Percentiles rank a stretch among this genome's conserved stretches.
These are phyloP conservation scores for Heloderma charlesbogerti DNA, from an alignment of 2,113 vertebrate species.

Conservation along the genomic window DNA sequence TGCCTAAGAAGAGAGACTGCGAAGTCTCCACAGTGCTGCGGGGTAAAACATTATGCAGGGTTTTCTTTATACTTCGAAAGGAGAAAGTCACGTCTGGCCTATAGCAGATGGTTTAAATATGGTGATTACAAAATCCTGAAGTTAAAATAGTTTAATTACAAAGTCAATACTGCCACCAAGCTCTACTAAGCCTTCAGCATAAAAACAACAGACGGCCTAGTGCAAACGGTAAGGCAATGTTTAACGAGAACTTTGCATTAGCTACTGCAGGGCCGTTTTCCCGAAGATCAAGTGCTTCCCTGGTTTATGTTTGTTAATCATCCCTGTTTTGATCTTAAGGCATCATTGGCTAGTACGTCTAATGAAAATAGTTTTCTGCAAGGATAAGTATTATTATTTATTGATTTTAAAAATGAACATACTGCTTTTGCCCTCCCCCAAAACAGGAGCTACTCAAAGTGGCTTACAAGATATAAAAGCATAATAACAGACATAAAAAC, in stretches of 20 bases:
- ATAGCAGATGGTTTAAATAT: conserved; percentile 97
- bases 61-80: conserved; percentile 52
- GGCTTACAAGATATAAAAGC: no score
- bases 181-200: conserved; percentile 88
- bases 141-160: conserved; percentile 99
- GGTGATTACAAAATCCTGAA: conserved; percentile 98
- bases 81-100: conserved; percentile 68
- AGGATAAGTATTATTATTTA: background rate
- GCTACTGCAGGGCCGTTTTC: conserved; percentile 79
- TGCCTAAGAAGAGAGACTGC: background rate
- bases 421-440: no score
- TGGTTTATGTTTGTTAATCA: conserved; percentile 73
- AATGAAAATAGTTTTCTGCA: background rate
- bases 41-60: conserved; percentile 30
- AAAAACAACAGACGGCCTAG: conserved; percentile 99
- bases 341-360: background rate
- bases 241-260: conserved; percentile 99
- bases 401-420: no score
- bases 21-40: conserved; percentile 43
- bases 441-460: no score
- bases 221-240: conserved; percentile 96
- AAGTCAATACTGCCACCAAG: conserved; percentile 98
- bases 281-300: conserved; percentile 74
- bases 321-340: conserved; percentile 64
- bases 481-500: no score